These are phyloP conservation scores for Micronycteris hirsuta DNA, from an alignment of 2,113 vertebrate species.

Conservation along the genomic window DNA sequence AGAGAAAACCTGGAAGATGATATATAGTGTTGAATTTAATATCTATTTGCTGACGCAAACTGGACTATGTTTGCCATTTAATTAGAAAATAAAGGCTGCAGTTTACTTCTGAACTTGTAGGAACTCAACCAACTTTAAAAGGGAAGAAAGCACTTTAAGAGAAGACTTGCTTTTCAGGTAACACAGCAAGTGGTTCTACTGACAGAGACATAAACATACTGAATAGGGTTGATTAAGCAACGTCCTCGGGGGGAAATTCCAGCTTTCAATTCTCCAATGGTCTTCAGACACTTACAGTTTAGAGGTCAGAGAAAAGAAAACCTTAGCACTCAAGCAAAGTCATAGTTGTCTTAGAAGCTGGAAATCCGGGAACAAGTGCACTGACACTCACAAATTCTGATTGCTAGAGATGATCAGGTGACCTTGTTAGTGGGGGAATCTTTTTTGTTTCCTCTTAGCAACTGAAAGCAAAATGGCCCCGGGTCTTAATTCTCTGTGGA, in stretches of 20 bases:
- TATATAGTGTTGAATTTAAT: neutral
- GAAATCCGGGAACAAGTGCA: conserved; percentile 63
- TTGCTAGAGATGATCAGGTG: conserved; percentile 57
- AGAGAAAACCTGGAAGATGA: neutral
- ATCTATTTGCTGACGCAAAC: neutral
- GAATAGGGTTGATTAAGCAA: conserved; percentile 23
- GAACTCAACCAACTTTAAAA: neutral
- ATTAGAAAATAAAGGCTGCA: neutral
- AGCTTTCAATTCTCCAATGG: conserved; percentile 35
- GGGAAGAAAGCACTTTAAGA: neutral
- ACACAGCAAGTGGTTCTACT: neutral
- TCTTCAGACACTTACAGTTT: neutral
- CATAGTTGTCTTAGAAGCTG: conserved; percentile 42
- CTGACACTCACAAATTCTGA: conserved; percentile 75
- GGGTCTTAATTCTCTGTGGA: neutral
- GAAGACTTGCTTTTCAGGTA: conserved; percentile 40
- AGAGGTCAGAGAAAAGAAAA: conserved; percentile 65
- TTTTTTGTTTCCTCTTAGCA: conserved; percentile 40
- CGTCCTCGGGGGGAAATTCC: conserved; percentile 41
- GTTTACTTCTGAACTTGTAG: neutral
- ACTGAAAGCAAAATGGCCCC: neutral
- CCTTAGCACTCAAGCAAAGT: conserved; percentile 22
- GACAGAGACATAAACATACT: neutral
- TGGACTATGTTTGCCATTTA: neutral
- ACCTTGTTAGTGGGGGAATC: conserved; percentile 26